phyloP scores from a whole-genome alignment of 2,113 vertebrate genomes.

The Tachysurus vachellii region DNA sequence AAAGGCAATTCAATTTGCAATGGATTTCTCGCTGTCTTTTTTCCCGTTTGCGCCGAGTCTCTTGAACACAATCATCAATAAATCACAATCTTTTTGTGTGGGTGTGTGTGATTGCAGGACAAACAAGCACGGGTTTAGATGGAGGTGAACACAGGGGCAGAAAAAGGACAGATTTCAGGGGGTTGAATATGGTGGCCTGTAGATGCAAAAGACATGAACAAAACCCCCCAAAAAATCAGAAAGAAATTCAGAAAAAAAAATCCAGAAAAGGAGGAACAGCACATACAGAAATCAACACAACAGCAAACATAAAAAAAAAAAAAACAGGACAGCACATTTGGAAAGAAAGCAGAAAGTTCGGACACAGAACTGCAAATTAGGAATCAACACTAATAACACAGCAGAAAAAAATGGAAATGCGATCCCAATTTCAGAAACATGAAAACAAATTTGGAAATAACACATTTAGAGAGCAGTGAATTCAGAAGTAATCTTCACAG shows the following conservation, averaged over 20 bases:
- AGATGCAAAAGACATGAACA: conserved; percentile 71
- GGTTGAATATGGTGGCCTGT: conserved; percentile 67
- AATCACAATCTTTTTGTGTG: conserved; percentile 89
- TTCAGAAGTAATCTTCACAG: neutral
- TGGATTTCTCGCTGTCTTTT: conserved; percentile 82
- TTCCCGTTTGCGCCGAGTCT: conserved; percentile 57
- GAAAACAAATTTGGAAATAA: no score
- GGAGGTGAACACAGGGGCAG: conserved; percentile 78
- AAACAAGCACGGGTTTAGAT: conserved; percentile 81
- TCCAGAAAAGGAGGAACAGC: neutral
- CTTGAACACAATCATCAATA: conserved; percentile 87
- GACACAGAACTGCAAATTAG: neutral
- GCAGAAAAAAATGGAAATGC: neutral
- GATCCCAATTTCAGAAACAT: neutral
- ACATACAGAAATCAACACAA: neutral
- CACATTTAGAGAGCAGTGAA: neutral
- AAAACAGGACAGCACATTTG: neutral
- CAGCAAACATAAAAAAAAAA: neutral
- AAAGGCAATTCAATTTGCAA: conserved; percentile 98
- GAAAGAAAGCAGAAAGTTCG: neutral
- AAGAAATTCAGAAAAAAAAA: no score
- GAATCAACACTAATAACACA: neutral
- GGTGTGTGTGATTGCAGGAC: conserved; percentile 68
- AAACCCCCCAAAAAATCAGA: neutral
- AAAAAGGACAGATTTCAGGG: conserved; percentile 79